Base-by-base conservation (phyloP, 2,113 vertebrate genomes). In the Leucopsar rothschildi region DNA sequence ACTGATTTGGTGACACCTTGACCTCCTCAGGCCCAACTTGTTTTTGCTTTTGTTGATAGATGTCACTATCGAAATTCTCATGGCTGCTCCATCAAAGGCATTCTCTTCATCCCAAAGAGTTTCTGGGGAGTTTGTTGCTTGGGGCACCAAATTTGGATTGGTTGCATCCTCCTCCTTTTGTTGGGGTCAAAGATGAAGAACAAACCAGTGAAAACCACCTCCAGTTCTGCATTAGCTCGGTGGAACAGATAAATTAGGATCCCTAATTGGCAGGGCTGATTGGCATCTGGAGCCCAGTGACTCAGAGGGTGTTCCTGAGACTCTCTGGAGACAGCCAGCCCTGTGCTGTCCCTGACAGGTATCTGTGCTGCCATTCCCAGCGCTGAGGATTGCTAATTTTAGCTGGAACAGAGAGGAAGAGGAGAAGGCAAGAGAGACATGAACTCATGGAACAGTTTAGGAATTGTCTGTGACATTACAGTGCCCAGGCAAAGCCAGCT, bases 391-490 rank as follows among this genome's bases (percentile, higher is more conserved):
- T 3, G 64, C 96, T 90, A 45, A 63, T 84, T 94, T 50, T 55
- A 91, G 78, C 37, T 66, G 69, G 87, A 53, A 49, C 57, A 9
- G 0, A 23, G 89, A 55, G 77, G 68, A 70, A 52, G 84, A 68
- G 80, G 39, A 84, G 87, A 77, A 95, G 75, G 84, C 68, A 65
- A 71, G 88, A 60, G 82, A 97, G 96, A 96, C 94, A 86, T 95
- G 95, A 96, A 94, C 92, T 96, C 96, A 95, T 95, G 94, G 96
- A 97, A 96, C 73, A 95, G 86, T 80, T 97, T 83, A 94, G 88
- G 93, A 81, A 11, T 88, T 73, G 96, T 86, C 93, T 96, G 68
- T 93, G 95, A 33, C 59, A 35, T 40, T 47, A 14, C 28, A 35
- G 85, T 82, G 94, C 93, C 88, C 31, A 24, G 83, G 90, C 88